These are phyloP conservation scores for Lucilia cuprina DNA, from an alignment of 1,140 invertebrate genomes.

Conservation along the genomic window DNA sequence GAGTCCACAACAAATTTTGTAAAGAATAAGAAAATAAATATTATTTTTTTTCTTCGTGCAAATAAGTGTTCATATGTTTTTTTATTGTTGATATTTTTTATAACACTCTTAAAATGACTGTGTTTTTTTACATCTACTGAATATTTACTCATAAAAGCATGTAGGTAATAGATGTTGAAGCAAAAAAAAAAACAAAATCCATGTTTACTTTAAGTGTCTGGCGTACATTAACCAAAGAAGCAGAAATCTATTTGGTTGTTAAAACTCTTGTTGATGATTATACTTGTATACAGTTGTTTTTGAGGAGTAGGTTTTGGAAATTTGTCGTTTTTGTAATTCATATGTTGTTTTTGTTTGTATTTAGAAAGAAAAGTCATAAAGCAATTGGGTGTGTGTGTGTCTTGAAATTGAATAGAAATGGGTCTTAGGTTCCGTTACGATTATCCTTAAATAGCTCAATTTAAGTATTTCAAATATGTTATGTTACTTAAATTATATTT, in stretches of 20 bases:
- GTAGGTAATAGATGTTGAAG: background rate
- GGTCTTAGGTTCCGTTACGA: too few relatives aligned
- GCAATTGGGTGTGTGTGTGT: background rate
- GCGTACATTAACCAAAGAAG: background rate
- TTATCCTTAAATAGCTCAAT: too few relatives aligned
- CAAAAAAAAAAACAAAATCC: background rate
- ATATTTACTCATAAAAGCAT: background rate
- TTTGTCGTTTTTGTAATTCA: too few relatives aligned
- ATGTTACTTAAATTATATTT: too few relatives aligned
- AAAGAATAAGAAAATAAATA: background rate
- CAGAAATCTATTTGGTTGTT: background rate
- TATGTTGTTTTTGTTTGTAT: background rate
- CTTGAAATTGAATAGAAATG: background rate
- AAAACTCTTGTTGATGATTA: conserved; percentile 4
- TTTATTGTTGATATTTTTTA: background rate
- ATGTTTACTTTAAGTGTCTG: background rate
- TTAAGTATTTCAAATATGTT: too few relatives aligned
- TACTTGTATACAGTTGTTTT: background rate
- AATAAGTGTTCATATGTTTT: background rate
- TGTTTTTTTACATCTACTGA: background rate
- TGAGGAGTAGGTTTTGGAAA: background rate
- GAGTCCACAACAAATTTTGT: background rate
- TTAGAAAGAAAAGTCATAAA: background rate
- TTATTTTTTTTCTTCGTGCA: background rate
- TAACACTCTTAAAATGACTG: background rate